These are phyloP conservation scores for Coendou prehensilis DNA, from an alignment of 2,797 vertebrate species.

Conservation along the genomic window DNA sequence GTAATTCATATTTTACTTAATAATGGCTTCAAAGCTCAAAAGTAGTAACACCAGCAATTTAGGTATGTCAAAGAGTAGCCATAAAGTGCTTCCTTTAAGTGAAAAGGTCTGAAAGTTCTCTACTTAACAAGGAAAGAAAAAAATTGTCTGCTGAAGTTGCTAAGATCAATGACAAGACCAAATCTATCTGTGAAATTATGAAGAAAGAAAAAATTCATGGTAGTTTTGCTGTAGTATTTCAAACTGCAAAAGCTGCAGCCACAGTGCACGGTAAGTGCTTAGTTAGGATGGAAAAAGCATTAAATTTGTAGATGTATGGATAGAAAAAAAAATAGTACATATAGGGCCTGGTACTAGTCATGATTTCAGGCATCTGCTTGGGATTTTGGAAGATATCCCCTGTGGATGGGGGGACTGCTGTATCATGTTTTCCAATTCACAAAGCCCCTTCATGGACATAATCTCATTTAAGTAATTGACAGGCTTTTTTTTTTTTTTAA, in stretches of 20 bases:
- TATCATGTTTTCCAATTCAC: background rate
- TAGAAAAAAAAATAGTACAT: background rate
- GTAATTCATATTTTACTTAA: background rate
- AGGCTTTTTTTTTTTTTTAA: background rate
- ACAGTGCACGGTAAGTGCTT: background rate
- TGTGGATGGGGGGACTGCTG: background rate
- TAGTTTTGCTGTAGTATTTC: background rate
- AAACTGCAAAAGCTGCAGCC: background rate
- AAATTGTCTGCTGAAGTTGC: background rate
- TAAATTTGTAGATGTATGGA: background rate
- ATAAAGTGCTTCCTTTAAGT: background rate
- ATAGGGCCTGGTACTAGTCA: background rate
- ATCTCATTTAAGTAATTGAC: background rate
- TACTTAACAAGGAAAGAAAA: conserved; percentile 13
- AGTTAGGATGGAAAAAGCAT: conserved; percentile 13
- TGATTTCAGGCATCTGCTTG: background rate
- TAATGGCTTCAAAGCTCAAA: background rate
- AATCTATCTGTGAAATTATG: conserved; percentile 19
- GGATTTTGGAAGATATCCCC: background rate
- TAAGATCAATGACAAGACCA: background rate
- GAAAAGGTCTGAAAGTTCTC: background rate
- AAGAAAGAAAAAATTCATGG: background rate
- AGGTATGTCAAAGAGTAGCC: background rate
- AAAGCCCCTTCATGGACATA: background rate
- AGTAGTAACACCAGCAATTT: background rate